Evolutionary conservation across 2,113 vertebrate species (phyloP), one percentile per base, ranked within the genome.

Genomic region (Poeciliopsis prolifica): DNA sequence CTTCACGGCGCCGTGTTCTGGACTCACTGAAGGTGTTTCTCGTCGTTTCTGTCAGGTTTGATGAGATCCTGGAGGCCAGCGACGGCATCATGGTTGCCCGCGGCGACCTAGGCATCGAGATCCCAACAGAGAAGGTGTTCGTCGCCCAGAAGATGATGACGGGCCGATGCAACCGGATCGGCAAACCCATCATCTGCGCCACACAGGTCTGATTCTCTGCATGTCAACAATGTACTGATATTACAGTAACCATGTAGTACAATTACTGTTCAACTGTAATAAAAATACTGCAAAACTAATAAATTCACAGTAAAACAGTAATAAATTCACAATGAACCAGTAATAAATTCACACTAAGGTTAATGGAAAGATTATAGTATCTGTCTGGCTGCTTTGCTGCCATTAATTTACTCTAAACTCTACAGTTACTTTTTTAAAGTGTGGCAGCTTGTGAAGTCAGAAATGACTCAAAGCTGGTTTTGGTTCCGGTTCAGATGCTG

Each of bases 91-190:
- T 99, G 98, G 97, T 99, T 77, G 98, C 98, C 35, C 98, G 98
- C 0, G 98, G 98, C 40, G 97, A 99, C 80, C 92, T 99, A 58
- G 98, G 98, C 35, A 99, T 99, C 0, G 98, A 99, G 93, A 99
- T 99, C 88, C 98, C 98, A 0, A 96, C 96, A 65, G 98, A 99
- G 85, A 99, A 99, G 84, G 98, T 99, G 81, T 99, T 99, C 90
- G 87, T 99, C 0, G 98, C 98, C 58, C 98, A 99, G 92, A 99
- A 99, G 92, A 99, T 99, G 98, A 97, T 99, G 97, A 99, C 98
- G 17, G 97, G 97, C 15, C 95, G 95, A 12, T 98, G 98, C 94
- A 98, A 96, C 92, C 96, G 96, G 75, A 94, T 96, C 24, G 98
- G 97, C 72, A 99, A 99, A 79, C 98, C 98, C 44, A 95, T 99